Conservation (phyloP, 2,888 invertebrate genomes). For the Saturnia japonica region DNA sequence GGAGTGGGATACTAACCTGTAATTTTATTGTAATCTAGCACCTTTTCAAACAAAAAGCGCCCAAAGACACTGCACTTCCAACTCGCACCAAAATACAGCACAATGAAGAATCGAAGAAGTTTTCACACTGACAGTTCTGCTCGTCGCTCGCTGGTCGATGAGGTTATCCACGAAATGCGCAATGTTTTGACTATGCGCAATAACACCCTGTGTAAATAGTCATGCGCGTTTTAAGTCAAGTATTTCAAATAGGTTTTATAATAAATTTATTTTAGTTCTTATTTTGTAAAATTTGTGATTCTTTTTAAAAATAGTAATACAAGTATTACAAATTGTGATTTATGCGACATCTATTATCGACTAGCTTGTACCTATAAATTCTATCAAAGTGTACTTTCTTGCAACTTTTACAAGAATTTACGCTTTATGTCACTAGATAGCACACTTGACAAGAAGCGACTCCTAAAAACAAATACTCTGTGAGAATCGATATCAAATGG, state of each 20-base stretch:
- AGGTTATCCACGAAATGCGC: conserved; percentile 73
- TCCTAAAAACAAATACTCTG: no score
- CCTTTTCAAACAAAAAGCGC: conserved; percentile 56
- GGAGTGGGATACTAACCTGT: conserved; percentile 57
- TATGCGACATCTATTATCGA: conserved; percentile 41
- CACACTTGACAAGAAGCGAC: conserved; percentile 4
- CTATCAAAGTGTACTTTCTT: background rate
- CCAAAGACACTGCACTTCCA: conserved; percentile 67
- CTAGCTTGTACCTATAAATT: background rate
- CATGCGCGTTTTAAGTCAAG: conserved; percentile 63
- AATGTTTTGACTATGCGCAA: conserved; percentile 81
- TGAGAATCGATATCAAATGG: no score
- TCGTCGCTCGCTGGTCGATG: conserved; percentile 66
- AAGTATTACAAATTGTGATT: conserved; percentile 22
- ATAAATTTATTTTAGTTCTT: conserved; percentile 14
- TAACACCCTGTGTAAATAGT: conserved; percentile 62
- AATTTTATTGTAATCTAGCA: conserved; percentile 56
- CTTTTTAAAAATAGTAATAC: conserved; percentile 26
- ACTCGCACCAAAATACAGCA: conserved; percentile 77
- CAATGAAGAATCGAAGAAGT: conserved; percentile 59
- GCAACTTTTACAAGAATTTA: conserved; percentile 17
- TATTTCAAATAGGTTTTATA: conserved; percentile 9
- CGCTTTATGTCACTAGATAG: conserved; percentile 38
- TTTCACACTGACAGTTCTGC: conserved; percentile 60
- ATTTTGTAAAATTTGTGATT: background rate